These are phyloP conservation scores for Sabellastarte sp. DNA, from an alignment of 2,888 invertebrate species.

Conservation along the genomic window DNA sequence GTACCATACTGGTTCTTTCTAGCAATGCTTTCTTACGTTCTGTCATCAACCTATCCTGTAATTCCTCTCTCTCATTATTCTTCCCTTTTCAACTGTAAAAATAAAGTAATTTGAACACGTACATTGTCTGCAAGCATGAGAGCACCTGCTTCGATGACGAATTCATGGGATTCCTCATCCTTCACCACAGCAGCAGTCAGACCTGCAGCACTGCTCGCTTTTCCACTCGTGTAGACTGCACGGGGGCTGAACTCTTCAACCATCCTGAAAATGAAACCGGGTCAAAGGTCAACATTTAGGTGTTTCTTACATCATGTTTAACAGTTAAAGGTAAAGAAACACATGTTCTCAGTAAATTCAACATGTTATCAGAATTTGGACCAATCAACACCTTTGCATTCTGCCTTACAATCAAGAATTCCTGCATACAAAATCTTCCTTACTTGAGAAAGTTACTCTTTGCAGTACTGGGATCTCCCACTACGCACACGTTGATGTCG, in stretches of 20 bases:
- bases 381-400: no score
- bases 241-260: constrained; percentile 89
- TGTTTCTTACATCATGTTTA: no score
- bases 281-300: not conserved
- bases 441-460: constrained; percentile 96
- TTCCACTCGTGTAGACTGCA: constrained; percentile 97
- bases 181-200: constrained; percentile 96
- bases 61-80: no score
- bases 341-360: no score
- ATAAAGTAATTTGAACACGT: constrained; percentile 29
- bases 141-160: constrained; percentile 99
- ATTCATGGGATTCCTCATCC: constrained; percentile 97
- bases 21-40: no score
- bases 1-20: no score
- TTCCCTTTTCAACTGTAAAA: no score
- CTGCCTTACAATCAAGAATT: no score
- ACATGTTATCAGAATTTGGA: no score
- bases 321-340: no score
- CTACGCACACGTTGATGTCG: constrained; percentile 95
- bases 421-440: no score
- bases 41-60: no score
- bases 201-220: constrained; percentile 96
- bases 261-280: constrained; percentile 44
- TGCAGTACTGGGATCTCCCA: constrained; percentile 98
- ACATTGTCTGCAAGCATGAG: constrained; percentile 97